These are phyloP conservation scores for Cheirogaleus medius DNA, from an alignment of 2,113 vertebrate species.

Conservation along the genomic window DNA sequence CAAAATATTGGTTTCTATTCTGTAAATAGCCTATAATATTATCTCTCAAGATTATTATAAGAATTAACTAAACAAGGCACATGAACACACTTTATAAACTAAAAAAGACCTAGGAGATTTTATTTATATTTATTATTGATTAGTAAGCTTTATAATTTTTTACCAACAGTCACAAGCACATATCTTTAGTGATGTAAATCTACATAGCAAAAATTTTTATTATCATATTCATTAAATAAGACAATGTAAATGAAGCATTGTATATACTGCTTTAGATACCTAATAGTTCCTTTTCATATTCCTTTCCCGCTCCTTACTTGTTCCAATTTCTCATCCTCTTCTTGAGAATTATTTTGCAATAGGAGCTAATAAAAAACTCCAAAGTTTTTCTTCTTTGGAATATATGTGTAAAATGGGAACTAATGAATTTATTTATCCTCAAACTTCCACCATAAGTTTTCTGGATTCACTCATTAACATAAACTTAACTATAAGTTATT, in stretches of 20 bases:
- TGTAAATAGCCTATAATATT: background rate
- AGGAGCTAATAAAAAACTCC: background rate
- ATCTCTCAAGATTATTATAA: background rate
- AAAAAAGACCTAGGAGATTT: background rate
- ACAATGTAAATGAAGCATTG: background rate
- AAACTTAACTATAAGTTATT: background rate
- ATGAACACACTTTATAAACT: background rate
- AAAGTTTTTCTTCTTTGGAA: background rate
- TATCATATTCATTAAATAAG: background rate
- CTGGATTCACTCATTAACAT: background rate
- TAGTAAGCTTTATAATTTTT: background rate
- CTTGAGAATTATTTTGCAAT: background rate
- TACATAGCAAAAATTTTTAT: background rate
- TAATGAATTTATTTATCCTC: background rate
- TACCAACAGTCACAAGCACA: background rate
- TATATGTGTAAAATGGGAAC: accelerated
- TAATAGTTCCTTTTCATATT: background rate
- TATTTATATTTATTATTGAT: background rate
- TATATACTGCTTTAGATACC: background rate
- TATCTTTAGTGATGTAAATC: background rate
- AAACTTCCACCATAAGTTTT: background rate
- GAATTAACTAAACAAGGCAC: slow-evolving; percentile 3
- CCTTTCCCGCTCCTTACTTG: background rate
- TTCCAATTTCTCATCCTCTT: background rate
- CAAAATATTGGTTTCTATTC: background rate